Conservation (phyloP, 2,113 vertebrate genomes). For the Macrotis lagotis region DNA sequence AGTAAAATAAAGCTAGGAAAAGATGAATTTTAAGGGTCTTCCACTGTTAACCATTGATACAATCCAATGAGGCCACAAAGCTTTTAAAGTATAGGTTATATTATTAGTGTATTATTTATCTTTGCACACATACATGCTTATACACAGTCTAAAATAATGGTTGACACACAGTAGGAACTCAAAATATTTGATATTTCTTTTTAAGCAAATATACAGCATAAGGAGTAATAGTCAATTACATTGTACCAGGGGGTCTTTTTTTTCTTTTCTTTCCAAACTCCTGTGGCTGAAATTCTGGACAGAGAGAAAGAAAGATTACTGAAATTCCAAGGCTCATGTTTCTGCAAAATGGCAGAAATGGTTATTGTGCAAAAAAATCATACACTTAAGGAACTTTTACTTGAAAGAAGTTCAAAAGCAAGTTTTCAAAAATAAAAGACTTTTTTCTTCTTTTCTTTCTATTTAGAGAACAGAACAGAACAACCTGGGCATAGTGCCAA, state of each 20-base stretch:
- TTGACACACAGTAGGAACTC: neutral
- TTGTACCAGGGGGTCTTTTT: neutral
- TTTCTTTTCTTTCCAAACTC: neutral
- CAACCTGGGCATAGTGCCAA: neutral
- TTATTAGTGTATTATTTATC: neutral
- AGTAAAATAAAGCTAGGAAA: neutral
- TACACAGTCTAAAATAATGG: neutral
- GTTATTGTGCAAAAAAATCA: neutral
- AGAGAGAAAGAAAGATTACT: neutral
- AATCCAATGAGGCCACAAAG: neutral
- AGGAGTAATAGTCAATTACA: neutral
- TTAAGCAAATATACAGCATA: neutral
- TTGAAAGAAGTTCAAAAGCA: neutral
- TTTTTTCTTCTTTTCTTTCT: neutral
- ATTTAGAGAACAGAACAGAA: neutral
- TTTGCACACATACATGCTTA: neutral
- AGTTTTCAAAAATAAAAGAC: neutral
- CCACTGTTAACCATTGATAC: neutral
- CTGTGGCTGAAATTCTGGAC: neutral
- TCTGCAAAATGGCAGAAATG: neutral
- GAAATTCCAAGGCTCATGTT: neutral
- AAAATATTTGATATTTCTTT: neutral
- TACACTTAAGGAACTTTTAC: neutral
- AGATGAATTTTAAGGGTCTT: neutral
- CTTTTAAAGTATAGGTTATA: neutral